phyloP scores from a whole-genome alignment of 1,140 invertebrate species.

The Euborellia annulipes region DNA sequence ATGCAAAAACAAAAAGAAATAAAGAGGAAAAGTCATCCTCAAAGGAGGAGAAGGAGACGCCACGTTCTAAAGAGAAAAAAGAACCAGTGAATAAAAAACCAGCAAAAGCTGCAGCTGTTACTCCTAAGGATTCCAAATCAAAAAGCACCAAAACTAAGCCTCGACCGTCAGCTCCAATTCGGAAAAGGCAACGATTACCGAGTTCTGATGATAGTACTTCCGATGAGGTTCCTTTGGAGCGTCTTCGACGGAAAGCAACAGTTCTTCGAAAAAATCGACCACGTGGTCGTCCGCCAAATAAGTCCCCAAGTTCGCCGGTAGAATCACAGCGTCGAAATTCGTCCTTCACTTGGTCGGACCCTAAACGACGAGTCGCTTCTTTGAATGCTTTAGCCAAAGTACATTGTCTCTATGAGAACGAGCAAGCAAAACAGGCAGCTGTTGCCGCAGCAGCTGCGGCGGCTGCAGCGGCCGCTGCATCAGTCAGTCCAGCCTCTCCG shows the following conservation, averaged over 20 bases:
- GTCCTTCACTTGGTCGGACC: constrained; percentile 52
- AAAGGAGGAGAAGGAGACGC: constrained; percentile 20
- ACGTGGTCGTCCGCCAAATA: constrained; percentile 13
- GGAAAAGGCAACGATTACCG: no score
- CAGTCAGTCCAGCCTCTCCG: no score
- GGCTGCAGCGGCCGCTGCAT: background rate
- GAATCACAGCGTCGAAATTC: constrained; percentile 34
- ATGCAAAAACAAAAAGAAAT: no score
- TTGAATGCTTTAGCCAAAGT: constrained; percentile 83
- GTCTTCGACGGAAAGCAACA: constrained; percentile 20
- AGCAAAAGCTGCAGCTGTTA: no score
- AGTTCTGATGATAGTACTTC: constrained; percentile 11
- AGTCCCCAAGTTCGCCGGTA: constrained; percentile 11
- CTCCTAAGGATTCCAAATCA: constrained; percentile 4
- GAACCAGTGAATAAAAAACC: background rate
- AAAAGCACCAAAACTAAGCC: constrained; percentile 7
- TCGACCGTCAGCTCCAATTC: constrained; percentile 11
- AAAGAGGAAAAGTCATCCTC: no score
- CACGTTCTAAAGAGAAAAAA: constrained; percentile 1
- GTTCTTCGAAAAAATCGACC: constrained; percentile 14
- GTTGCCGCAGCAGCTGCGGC: background rate
- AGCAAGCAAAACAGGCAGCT: constrained; percentile 37
- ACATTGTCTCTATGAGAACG: constrained; percentile 80
- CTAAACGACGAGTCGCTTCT: constrained; percentile 68
- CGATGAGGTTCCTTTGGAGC: constrained; percentile 24